phyloP scores from a whole-genome alignment of 2,797 vertebrate genomes.

The Leptatherina wallacei region DNA sequence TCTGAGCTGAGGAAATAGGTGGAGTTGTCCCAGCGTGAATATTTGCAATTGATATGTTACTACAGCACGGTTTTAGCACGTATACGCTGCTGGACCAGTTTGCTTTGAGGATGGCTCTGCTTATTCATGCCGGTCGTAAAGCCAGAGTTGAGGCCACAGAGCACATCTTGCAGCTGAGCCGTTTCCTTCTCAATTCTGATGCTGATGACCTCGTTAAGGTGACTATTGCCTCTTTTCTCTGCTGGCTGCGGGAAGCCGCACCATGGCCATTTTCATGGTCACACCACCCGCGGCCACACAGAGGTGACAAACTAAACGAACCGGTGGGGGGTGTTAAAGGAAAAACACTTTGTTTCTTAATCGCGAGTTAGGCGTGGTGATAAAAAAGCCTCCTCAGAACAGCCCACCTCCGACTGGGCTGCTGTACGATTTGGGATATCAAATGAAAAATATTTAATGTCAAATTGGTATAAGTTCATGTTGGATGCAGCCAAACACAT shows the following conservation, averaged over 20 bases:
- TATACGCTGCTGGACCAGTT: constrained; percentile 71
- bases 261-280: constrained; percentile 87
- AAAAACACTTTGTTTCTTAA: constrained; percentile 67
- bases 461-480: background rate
- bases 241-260: constrained; percentile 67
- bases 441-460: background rate
- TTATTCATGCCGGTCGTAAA: constrained; percentile 73
- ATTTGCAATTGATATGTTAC: constrained; percentile 82
- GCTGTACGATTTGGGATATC: background rate
- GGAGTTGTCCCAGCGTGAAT: constrained; percentile 66
- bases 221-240: constrained; percentile 73
- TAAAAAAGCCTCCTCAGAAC: constrained; percentile 50
- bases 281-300: constrained; percentile 81
- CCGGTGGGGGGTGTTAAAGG: constrained; percentile 65
- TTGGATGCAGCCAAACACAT: too few species aligned
- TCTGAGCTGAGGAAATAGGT: constrained; percentile 77
- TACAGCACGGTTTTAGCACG: constrained; percentile 66
- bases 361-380: constrained; percentile 75
- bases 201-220: constrained; percentile 85
- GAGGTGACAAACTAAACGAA: constrained; percentile 86
- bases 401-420: constrained; percentile 52
- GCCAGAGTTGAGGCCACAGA: constrained; percentile 47
- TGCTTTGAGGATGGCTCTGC: constrained; percentile 76
- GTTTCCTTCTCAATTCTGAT: constrained; percentile 88
- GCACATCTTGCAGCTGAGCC: constrained; percentile 72